Conservation (phyloP, 2,113 vertebrate species). For the Peucedramus taeniatus region DNA sequence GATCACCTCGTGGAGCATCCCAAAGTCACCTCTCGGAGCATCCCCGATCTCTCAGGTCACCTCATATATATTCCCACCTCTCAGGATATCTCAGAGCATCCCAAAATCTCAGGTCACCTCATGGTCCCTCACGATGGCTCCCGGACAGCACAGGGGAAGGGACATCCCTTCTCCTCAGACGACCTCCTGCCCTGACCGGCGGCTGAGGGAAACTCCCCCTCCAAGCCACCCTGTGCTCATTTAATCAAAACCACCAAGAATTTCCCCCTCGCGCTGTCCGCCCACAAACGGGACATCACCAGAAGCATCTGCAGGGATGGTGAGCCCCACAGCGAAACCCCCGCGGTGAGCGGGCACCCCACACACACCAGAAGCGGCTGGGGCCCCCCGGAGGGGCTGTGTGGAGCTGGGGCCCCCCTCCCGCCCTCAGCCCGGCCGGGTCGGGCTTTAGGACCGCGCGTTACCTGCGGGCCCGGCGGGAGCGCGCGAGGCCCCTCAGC, state of each 20-base stretch:
- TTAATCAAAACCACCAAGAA: background rate
- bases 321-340: background rate
- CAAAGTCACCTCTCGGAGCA: background rate
- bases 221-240: background rate
- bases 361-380: fast-evolving
- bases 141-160: background rate
- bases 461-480: background rate
- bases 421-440: background rate
- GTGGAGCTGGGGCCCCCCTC: background rate
- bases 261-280: background rate
- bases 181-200: too few species aligned
- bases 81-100: background rate
- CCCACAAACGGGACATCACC: background rate
- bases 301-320: background rate
- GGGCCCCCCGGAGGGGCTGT: background rate
- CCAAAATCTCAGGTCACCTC: background rate
- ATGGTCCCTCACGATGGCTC: background rate
- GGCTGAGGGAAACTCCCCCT: fast-evolving
- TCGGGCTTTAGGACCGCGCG: background rate
- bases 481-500: background rate
- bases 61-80: fast-evolving
- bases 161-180: too few species aligned
- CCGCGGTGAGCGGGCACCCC: background rate
- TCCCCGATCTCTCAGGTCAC: background rate
- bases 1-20: background rate